phyloP scores from a whole-genome alignment of 2,113 vertebrate genomes.

The Ceyx margarethae region DNA sequence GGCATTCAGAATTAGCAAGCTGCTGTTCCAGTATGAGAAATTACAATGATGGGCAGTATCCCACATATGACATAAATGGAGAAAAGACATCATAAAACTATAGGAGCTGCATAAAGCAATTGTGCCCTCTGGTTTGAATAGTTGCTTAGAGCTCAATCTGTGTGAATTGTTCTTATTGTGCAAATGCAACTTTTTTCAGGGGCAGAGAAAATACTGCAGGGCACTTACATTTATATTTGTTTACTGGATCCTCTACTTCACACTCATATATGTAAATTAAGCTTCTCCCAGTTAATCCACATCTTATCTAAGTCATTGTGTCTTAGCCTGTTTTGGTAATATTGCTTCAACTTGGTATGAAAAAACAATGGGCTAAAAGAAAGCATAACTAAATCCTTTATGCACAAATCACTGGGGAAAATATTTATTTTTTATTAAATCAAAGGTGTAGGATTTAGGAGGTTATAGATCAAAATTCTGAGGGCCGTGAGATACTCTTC shows the following conservation, averaged over 20 bases:
- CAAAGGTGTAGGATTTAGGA: neutral
- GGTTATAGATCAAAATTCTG: neutral
- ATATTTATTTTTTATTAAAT: neutral
- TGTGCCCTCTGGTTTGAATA: neutral
- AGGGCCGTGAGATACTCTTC: neutral
- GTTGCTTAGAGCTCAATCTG: neutral
- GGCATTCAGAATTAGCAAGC: neutral
- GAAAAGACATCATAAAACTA: slow-evolving; percentile 8
- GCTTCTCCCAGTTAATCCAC: neutral
- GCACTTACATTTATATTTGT: neutral
- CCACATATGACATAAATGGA: neutral
- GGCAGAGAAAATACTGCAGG: neutral
- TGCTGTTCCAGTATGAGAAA: neutral
- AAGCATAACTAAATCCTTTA: neutral
- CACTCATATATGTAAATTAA: neutral
- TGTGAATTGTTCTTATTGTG: neutral
- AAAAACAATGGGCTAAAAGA: neutral
- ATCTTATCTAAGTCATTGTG: neutral
- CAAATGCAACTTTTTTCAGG: neutral
- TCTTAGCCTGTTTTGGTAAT: neutral
- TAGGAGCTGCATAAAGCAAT: neutral
- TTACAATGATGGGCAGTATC: slow-evolving; percentile 41
- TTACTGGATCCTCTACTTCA: neutral
- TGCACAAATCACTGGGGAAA: neutral
- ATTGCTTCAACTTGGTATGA: neutral